Conservation (phyloP, 2,797 vertebrate species). For the Melanotaenia maccullochi region DNA sequence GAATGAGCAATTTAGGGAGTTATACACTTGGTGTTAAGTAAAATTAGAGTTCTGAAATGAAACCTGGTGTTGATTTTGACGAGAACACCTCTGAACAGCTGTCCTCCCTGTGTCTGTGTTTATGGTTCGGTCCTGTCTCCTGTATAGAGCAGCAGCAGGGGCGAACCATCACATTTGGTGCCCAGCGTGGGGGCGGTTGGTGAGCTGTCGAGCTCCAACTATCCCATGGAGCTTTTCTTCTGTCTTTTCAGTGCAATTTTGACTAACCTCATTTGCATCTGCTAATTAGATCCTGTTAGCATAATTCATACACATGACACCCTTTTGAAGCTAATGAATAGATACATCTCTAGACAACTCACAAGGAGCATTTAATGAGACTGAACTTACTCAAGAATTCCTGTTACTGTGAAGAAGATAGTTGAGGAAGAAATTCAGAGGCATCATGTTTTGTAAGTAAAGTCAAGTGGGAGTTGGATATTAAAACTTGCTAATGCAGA, state of each 20-base stretch:
- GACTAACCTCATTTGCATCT: conserved; percentile 90
- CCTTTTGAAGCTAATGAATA: conserved; percentile 90
- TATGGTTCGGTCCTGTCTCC: conserved; percentile 85
- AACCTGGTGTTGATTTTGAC: conserved; percentile 28
- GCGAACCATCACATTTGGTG: conserved; percentile 89
- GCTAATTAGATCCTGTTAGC: conserved; percentile 91
- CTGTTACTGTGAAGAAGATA: conserved; percentile 59
- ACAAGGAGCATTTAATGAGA: conserved; percentile 84
- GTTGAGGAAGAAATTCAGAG: conserved; percentile 57
- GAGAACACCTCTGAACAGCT: conserved; percentile 63
- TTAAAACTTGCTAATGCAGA: conserved; percentile 51
- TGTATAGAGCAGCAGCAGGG: conserved; percentile 87
- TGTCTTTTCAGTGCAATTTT: conserved; percentile 85
- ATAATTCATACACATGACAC: conserved; percentile 91
- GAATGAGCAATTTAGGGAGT: not conserved
- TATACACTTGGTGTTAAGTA: not conserved
- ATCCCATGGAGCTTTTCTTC: conserved; percentile 89
- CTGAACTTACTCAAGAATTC: conserved; percentile 72
- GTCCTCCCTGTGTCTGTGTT: conserved; percentile 75
- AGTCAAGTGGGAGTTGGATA: conserved; percentile 50
- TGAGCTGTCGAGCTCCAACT: conserved; percentile 87
- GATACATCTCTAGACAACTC: conserved; percentile 88
- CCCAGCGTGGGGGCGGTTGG: conserved; percentile 87
- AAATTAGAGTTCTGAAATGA: not conserved
- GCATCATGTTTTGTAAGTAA: conserved; percentile 54